These are phyloP conservation scores for Andrena haemorrhoa DNA, from an alignment of 2,888 invertebrate genomes.

Conservation along the genomic window DNA sequence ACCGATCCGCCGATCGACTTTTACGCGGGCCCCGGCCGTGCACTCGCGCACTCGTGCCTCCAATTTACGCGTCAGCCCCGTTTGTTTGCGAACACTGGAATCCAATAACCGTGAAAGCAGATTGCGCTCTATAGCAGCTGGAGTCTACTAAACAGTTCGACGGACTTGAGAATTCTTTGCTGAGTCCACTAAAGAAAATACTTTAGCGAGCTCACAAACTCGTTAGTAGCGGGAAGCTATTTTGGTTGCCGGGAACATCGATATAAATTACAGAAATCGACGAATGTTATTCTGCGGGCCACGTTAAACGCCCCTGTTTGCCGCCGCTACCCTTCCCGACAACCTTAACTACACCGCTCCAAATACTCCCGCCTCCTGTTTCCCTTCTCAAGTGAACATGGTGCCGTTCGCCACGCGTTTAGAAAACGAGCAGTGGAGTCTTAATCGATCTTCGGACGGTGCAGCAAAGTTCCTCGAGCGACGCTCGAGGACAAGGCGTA, in stretches of 20 bases:
- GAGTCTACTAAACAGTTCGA: conserved; percentile 41
- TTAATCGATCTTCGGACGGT: conserved; percentile 13
- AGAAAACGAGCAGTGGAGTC: not conserved
- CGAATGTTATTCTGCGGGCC: not conserved
- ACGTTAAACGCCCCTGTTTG: not conserved
- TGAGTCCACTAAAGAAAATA: conserved; percentile 51
- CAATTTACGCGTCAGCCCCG: conserved; percentile 40
- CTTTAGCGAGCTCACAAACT: conserved; percentile 59
- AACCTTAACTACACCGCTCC: not conserved
- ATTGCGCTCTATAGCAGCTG: conserved; percentile 37
- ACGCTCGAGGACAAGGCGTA: not conserved
- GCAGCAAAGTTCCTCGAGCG: conserved; percentile 12
- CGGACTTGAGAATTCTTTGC: conserved; percentile 41
- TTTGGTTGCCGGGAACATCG: conserved; percentile 9
- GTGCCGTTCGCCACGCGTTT: not conserved
- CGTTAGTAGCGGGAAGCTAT: conserved; percentile 45
- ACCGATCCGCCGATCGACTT: conserved; percentile 10
- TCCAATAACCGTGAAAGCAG: conserved; percentile 66
- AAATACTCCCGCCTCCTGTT: not conserved
- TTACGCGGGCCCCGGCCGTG: not conserved
- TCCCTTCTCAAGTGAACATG: not conserved
- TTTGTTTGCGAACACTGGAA: conserved; percentile 50
- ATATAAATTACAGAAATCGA: conserved; percentile 57
- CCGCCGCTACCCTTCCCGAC: not conserved
- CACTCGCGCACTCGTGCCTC: conserved; percentile 21